A percentile compares a stretch with the other conserved stretches of the same genome.
Conservation (phyloP, 92 coral and sea anemone genomes). For the Galaxea fascicularis region DNA sequence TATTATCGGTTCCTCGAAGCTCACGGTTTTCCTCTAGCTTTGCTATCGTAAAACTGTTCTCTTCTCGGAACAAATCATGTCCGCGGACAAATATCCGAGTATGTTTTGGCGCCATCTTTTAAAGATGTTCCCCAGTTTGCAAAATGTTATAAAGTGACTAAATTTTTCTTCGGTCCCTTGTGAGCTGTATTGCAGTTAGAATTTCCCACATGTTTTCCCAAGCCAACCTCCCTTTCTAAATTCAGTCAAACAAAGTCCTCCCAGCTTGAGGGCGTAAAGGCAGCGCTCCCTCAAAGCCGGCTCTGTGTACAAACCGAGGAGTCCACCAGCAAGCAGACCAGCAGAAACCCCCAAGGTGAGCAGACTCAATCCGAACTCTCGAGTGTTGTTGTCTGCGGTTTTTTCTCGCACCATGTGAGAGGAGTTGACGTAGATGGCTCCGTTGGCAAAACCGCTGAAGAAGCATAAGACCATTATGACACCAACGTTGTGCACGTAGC, state of each 20-base stretch:
- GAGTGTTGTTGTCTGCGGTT: conserved; percentile 34
- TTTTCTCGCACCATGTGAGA: conserved; percentile 71
- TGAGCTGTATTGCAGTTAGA: too few species aligned
- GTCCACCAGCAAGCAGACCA: conserved; percentile 75
- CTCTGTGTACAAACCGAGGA: conserved; percentile 60
- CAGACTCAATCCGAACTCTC: conserved; percentile 72
- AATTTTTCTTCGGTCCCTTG: too few species aligned
- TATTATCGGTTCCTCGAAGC: too few species aligned
- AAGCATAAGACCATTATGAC: conserved; percentile 59
- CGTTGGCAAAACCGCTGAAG: conserved; percentile 74
- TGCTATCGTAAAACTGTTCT: too few species aligned
- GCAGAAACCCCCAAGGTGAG: conserved; percentile 8
- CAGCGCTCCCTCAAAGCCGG: conserved; percentile 66
- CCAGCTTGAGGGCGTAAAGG: conserved; percentile 25
- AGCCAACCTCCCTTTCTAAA: neutral
- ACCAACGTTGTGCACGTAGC: conserved; percentile 56
- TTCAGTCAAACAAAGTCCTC: neutral
- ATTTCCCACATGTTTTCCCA: neutral
- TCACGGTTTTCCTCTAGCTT: too few species aligned
- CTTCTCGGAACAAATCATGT: too few species aligned
- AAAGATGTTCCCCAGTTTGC: too few species aligned
- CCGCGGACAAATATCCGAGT: too few species aligned
- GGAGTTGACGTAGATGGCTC: conserved; percentile 75
- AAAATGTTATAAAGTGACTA: too few species aligned
- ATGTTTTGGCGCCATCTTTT: too few species aligned